A percentile compares a stretch with the other conserved stretches of the same genome.
Evolutionary conservation across 2,113 vertebrate species (phyloP).

Genomic region (Phycodurus eques): DNA sequence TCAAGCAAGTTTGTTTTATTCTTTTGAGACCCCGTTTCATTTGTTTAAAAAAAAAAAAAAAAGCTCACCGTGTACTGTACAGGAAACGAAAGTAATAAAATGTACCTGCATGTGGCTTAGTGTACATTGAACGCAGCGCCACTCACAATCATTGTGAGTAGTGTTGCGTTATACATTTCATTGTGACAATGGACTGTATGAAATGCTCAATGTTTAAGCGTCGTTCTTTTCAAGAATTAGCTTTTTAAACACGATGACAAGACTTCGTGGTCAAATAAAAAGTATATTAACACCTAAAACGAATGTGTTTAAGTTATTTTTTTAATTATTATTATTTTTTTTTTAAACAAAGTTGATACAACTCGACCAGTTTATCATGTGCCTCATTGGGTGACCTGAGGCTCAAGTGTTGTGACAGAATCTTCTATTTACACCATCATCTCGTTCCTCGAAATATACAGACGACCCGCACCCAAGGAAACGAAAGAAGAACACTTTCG

Average conservation of each 20-base stretch:
- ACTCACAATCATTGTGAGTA: background rate
- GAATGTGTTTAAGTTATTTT: background rate
- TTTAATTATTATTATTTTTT: background rate
- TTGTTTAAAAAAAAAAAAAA: background rate
- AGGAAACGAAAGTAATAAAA: background rate
- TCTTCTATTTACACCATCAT: background rate
- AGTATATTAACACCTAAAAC: background rate
- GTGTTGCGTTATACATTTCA: too few species aligned
- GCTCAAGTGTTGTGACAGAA: background rate
- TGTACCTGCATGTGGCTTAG: background rate
- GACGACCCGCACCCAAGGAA: background rate
- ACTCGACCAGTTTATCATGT: background rate
- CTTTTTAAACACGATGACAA: background rate
- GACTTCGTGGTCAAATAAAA: background rate
- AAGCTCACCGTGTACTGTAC: too few species aligned
- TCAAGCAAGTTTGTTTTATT: too few species aligned
- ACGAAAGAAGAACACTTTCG: background rate
- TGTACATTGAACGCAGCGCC: background rate
- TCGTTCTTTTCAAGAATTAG: background rate
- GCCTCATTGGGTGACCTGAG: conserved; percentile 1
- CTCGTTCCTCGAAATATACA: too few species aligned
- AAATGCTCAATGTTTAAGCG: background rate
- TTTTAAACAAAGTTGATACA: background rate
- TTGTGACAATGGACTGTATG: background rate
- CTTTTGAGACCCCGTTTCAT: background rate